These are phyloP conservation scores for Lithobius niger DNA, from an alignment of 1,140 invertebrate genomes.

Conservation along the genomic window DNA sequence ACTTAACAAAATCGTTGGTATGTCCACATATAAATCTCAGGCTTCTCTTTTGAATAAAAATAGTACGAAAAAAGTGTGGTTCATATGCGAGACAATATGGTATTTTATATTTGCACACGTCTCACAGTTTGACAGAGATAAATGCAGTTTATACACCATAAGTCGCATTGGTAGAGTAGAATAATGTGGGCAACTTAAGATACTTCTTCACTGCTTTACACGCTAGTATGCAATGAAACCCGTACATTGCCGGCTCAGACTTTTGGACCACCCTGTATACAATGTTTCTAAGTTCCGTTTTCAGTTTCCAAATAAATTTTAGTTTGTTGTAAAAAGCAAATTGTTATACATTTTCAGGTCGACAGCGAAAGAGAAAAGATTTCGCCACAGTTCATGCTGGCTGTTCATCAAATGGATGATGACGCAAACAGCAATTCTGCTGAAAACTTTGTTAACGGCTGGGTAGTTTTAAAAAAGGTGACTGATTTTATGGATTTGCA, in stretches of 20 bases:
- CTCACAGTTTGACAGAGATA: neutral
- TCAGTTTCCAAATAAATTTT: neutral
- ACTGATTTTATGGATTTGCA: constrained; percentile 72
- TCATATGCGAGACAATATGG: too few species aligned
- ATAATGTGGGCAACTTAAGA: neutral
- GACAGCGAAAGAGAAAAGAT: constrained; percentile 55
- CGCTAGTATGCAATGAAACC: neutral
- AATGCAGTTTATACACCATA: too few species aligned
- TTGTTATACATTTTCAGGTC: constrained; percentile 33
- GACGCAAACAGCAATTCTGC: constrained; percentile 38
- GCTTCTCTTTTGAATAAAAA: too few species aligned
- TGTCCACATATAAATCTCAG: too few species aligned
- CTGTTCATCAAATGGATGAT: constrained; percentile 58
- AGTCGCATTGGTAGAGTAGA: too few species aligned
- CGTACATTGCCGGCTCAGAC: neutral
- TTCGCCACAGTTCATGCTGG: constrained; percentile 60
- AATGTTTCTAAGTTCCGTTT: neutral
- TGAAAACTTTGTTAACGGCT: constrained; percentile 44
- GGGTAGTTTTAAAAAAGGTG: constrained; percentile 67
- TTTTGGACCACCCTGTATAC: neutral
- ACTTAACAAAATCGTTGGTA: too few species aligned
- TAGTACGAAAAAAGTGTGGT: too few species aligned
- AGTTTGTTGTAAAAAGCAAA: constrained; percentile 10
- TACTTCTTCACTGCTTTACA: neutral
- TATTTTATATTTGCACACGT: too few species aligned